Evolutionary conservation across 2,888 invertebrate species (phyloP).

Genomic region (Sturmia bella): DNA sequence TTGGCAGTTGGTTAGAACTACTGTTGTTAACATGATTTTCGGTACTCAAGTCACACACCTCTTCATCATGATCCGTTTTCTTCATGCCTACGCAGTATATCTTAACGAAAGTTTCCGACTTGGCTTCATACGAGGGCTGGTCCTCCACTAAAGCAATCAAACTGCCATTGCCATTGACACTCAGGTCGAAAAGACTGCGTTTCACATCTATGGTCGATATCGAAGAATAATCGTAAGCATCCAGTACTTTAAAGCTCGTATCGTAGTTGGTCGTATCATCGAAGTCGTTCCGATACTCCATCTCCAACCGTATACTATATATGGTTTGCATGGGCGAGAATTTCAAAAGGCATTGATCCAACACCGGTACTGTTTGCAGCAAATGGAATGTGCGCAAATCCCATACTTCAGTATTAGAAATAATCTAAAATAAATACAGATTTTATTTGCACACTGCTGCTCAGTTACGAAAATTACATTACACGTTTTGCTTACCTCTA

Average conservation of each 20-base stretch:
- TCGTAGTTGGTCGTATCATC: slow-evolving; percentile 90
- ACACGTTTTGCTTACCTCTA: slow-evolving; percentile 87
- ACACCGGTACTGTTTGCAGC: slow-evolving; percentile 94
- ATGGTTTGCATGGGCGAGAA: slow-evolving; percentile 94
- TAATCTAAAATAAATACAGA: slow-evolving; percentile 84
- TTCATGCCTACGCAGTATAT: slow-evolving; percentile 95
- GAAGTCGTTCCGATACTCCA: slow-evolving; percentile 86
- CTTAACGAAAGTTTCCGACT: slow-evolving; percentile 94
- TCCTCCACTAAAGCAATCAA: slow-evolving; percentile 96
- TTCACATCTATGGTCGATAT: slow-evolving; percentile 98
- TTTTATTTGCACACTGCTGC: not conserved
- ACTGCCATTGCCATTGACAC: slow-evolving; percentile 91
- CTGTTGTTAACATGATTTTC: slow-evolving; percentile 61
- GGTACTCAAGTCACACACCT: slow-evolving; percentile 82
- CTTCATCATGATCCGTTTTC: slow-evolving; percentile 94
- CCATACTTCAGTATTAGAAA: slow-evolving; percentile 99
- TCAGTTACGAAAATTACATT: not conserved
- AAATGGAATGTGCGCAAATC: slow-evolving; percentile 97
- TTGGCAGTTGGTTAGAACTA: slow-evolving; percentile 61
- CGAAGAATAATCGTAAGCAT: slow-evolving; percentile 95
- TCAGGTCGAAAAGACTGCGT: slow-evolving; percentile 92
- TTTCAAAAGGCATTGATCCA: slow-evolving; percentile 93
- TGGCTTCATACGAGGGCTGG: slow-evolving; percentile 90
- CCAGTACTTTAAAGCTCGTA: slow-evolving; percentile 96
- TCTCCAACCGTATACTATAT: slow-evolving; percentile 92